A percentile compares a stretch with the other conserved stretches of the same genome.
Conservation (phyloP, 2,797 vertebrate species). For the Denticeps clupeoides region DNA sequence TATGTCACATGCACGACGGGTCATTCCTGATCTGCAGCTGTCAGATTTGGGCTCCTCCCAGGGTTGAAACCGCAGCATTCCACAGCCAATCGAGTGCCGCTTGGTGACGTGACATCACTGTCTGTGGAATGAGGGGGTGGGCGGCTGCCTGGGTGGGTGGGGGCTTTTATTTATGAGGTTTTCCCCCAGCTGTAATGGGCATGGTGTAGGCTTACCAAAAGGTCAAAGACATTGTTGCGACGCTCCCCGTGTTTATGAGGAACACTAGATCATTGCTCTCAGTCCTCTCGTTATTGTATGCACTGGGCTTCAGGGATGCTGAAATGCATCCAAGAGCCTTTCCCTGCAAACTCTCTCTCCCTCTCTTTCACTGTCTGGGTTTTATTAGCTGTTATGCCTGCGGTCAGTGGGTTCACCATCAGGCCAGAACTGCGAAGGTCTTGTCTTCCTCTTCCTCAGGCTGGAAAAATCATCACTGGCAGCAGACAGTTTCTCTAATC, state of each 20-base stretch:
- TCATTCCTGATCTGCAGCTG: neutral
- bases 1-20: too few species aligned
- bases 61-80: constrained; percentile 54
- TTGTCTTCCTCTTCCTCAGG: too few species aligned
- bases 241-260: too few species aligned
- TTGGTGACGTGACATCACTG: constrained; percentile 52
- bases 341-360: constrained; percentile 3
- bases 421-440: constrained; percentile 30
- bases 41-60: constrained; percentile 21
- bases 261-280: too few species aligned
- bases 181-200: constrained; percentile 12
- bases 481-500: constrained; percentile 24
- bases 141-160: constrained; percentile 28
- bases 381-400: too few species aligned
- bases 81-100: constrained; percentile 41
- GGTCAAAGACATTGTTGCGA: too few species aligned
- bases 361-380: too few species aligned
- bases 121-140: constrained; percentile 53
- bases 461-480: constrained; percentile 46
- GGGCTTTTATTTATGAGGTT: constrained; percentile 17
- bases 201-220: constrained; percentile 21
- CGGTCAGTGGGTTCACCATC: constrained; percentile 13
- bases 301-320: too few species aligned
- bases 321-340: too few species aligned
- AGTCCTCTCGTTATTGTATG: too few species aligned